Base-by-base conservation (phyloP, 2,888 invertebrate species). In the Eupeodes latifasciatus region DNA sequence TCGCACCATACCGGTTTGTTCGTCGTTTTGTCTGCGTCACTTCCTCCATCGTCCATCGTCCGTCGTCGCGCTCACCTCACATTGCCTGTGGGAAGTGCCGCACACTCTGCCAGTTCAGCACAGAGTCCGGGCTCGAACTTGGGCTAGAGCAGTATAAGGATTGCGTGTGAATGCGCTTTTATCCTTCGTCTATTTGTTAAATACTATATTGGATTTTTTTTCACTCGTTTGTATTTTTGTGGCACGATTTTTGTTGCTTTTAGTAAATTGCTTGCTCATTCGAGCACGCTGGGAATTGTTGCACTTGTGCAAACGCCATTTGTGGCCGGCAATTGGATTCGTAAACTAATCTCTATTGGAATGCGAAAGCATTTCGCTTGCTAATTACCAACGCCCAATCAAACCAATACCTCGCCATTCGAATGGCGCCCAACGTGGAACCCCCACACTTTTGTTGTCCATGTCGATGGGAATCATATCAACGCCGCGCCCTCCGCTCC, bases 291-390 rank as follows among this genome's bases (percentile, higher is more conserved):
- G 92, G 91, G 92, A 92, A 92, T 92, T 91, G 91, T 90, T 92
- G 92, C 93, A 92, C 92, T 92, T 92, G 93, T 92, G 91, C 90
- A 92, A 92, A 92, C 92, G 91, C 90, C 90, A 90, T 89, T 88
- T 85, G 88, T 64, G 88, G 88, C 78, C 88, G 49, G 81, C 61
- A 78, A 88, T 88, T 88, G 88, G 85, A 88, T 81, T 81, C 85
- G 88, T 78, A 81, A 88, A 88, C 88, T 85, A 88, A 88, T 88
- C 88, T 88, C 81, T 77, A 88, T 81, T 75, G 88, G 78, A 85
- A 85, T 85, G 85, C 40, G 64, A 85, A 75, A 88, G 77, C 81
- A 81, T 88, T 72, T 85, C 74, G 74, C 62, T 69, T 10, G 75
- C 81, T 88, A 85, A 88, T 88, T 88, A 85, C 88, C 64, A 84